Evolutionary conservation across 1,140 invertebrate genomes (phyloP).

Genomic region (Patella vulgata): DNA sequence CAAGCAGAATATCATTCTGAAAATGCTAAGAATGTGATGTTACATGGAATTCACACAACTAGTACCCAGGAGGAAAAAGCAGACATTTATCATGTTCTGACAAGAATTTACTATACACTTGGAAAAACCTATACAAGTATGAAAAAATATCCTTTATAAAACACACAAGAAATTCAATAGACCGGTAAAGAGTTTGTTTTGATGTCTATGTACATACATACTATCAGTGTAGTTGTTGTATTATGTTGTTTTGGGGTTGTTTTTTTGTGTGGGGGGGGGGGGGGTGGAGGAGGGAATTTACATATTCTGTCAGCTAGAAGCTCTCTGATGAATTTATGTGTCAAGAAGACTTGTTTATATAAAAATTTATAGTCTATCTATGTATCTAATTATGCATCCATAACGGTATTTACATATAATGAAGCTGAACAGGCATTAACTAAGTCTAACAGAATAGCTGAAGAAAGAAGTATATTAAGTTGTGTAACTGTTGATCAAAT

Average conservation of each 20-base stretch:
- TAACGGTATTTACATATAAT: slow-evolving; percentile 23
- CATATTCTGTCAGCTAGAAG: too few relatives aligned
- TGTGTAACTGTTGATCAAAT: slow-evolving; percentile 56
- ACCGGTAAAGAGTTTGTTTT: too few relatives aligned
- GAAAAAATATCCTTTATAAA: slow-evolving; percentile 53
- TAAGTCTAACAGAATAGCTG: slow-evolving; percentile 55
- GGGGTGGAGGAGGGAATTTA: too few relatives aligned
- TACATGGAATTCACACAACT: slow-evolving; percentile 45
- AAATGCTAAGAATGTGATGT: slow-evolving; percentile 55
- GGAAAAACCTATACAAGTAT: slow-evolving; percentile 46
- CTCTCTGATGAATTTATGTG: too few relatives aligned
- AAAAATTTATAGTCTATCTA: too few relatives aligned
- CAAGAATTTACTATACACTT: slow-evolving; percentile 54
- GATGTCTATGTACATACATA: too few relatives aligned
- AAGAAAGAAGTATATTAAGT: slow-evolving; percentile 47
- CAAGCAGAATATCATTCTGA: slow-evolving; percentile 62
- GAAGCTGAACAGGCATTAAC: slow-evolving; percentile 55
- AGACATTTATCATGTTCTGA: slow-evolving; percentile 48
- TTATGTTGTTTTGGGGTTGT: too few relatives aligned
- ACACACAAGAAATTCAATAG: too few relatives aligned
- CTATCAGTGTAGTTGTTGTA: too few relatives aligned
- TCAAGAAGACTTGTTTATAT: too few relatives aligned
- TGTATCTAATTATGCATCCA: slow-evolving; percentile 1
- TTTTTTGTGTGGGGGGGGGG: too few relatives aligned
- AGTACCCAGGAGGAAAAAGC: slow-evolving; percentile 52